Percentiles rank a stretch among this genome's conserved stretches.
Conservation (phyloP, 2,888 invertebrate genomes). For the Mimumesa dahlbomi region DNA sequence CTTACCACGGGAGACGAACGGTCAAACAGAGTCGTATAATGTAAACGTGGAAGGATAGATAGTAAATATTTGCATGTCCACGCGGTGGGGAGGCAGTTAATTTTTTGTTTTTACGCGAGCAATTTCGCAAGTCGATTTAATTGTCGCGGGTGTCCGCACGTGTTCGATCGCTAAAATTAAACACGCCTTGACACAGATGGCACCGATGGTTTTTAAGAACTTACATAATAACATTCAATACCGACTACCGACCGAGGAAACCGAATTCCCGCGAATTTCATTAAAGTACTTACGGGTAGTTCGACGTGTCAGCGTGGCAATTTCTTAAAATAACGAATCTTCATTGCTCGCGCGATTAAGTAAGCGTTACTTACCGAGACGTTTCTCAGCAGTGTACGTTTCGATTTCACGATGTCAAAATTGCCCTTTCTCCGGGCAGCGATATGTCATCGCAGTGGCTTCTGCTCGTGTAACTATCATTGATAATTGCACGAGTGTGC, state of each 20-base stretch:
- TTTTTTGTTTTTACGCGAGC: slow-evolving; percentile 31
- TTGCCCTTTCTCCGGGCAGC: slow-evolving; percentile 8
- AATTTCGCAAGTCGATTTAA: slow-evolving; percentile 26
- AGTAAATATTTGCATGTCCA: slow-evolving; percentile 39
- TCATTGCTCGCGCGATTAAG: too few species aligned
- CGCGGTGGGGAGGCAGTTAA: slow-evolving; percentile 5
- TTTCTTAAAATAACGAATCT: too few species aligned
- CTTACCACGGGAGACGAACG: too few species aligned
- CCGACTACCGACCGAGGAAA: neutral
- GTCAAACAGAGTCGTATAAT: too few species aligned
- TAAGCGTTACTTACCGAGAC: too few species aligned
- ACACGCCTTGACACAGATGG: slow-evolving; percentile 44
- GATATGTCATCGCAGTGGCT: slow-evolving; percentile 30
- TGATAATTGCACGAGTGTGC: slow-evolving; percentile 46
- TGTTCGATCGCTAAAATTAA: slow-evolving; percentile 45
- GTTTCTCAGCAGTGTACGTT: slow-evolving; percentile 1
- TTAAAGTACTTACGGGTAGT: too few species aligned
- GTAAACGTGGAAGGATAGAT: too few species aligned
- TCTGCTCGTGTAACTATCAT: slow-evolving; percentile 32
- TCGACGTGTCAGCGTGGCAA: too few species aligned
- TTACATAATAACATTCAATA: slow-evolving; percentile 31
- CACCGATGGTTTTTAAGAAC: neutral
- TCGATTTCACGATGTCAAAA: neutral
- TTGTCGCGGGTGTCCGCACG: slow-evolving; percentile 19
- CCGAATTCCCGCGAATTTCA: too few species aligned